Base-by-base conservation (phyloP, 2,888 invertebrate genomes). In the Encarsia formosa region DNA sequence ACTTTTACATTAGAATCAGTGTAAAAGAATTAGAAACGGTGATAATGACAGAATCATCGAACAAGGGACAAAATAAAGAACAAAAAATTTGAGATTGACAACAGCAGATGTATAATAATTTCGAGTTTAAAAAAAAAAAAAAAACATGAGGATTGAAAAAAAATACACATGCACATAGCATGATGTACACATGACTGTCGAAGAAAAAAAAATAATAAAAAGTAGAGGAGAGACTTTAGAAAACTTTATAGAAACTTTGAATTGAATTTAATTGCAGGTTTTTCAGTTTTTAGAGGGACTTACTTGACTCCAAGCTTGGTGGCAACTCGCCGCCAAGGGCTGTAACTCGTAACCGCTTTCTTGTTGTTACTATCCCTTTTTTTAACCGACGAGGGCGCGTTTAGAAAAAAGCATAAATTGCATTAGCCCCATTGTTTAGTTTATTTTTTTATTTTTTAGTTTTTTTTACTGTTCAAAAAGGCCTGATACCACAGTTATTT, bases 241-340 rank as follows among this genome's bases (percentile, higher is more conserved):
- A 11, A 39, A 26, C 39, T 19, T 5, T 24, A 38, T n/a, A 24
- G 20, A 31, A 20, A 23, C 46, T 37, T 45, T 19, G 22, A 52
- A 42, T 20, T 38, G 11, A 26, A 8, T 26, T 26, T 26, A 26
- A 26, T 42, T 38, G 45, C 32, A 26, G 13, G 32, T 19, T 37
- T 32, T 39, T 51, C 48, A 42, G 54, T 42, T 35, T 34, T 48
- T 31, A 49, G 45, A 45, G 52, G 66, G 76, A 91, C 91, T 90
- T 90, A 91, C 91, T 91, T 90, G 80, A 92, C 91, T 85, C 91
- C 91, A 76, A 91, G 87, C 79, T 91, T 91, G 79, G 88, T 90
- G 77, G 91, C 91, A 77, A 91, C 91, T 79, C 91, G 86, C 74
- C 90, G 87, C 91, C 91, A 92, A 80, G 91, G 91, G 76, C 88